Base-by-base conservation (phyloP, 2,797 vertebrate species). In the Kryptopterus vitreolus region DNA sequence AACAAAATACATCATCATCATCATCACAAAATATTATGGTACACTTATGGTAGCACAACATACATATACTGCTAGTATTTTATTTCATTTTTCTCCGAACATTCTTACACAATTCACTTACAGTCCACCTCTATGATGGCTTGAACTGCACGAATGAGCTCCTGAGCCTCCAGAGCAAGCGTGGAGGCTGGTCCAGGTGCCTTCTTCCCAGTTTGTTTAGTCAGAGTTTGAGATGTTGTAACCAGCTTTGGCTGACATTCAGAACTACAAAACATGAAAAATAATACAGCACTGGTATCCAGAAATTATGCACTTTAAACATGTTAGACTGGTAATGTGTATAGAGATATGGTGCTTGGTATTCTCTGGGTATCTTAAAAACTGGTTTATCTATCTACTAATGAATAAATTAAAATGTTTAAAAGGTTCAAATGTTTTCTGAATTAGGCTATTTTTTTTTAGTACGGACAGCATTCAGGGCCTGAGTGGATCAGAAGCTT, bases 41-140 rank as follows among this genome's bases (percentile, higher is more conserved):
- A 71, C 22, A 10, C 12, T 35, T 15, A n/a, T n/a, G n/a, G n/a
- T n/a, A 72, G 12, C 12, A 35, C 6, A 35, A 2, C 29, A 15
- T 72, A 9, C 48, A 13, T 72, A 57, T 73, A 16, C 31, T 22
- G 3, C 22, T 57, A 16, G 31, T 38, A 24, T 55, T 58, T 7
- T 24, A 53, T 43, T 43, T 38, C 0, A 38, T 4, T 38, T 38
- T 38, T 38, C 33, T 53, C 35, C 24, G 16, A 58, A 43, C n/a
- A 16, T n/a, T 24, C 58, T 4, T 29, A 58, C 35, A 31, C 57
- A 68, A 62, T 91, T 86, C 10, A 98, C 96, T 98, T 90, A 98
- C 96, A 94, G 76, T 98, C 95, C 18, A 91, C 90, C 87, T 98
- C 95, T 82, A 96, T 87, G 81, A 96, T 77, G 87, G 94, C 92